These are phyloP conservation scores for Phthorimaea operculella DNA, from an alignment of 1,140 invertebrate genomes.

Conservation along the genomic window DNA sequence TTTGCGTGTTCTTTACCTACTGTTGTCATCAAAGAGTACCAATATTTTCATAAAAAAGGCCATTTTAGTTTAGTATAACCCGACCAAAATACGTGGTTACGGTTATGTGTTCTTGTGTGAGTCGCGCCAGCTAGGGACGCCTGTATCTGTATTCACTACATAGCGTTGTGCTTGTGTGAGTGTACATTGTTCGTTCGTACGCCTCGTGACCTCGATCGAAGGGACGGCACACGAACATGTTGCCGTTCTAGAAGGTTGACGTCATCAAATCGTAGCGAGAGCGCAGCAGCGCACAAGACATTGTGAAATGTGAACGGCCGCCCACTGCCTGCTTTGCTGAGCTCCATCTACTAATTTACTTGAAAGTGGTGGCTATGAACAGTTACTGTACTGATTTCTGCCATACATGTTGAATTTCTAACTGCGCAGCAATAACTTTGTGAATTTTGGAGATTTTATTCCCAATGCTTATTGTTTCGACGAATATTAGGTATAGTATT, in stretches of 20 bases:
- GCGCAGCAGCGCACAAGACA: conserved; percentile 50
- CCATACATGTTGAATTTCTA: conserved; percentile 57
- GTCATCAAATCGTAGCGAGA: conserved; percentile 57
- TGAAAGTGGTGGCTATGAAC: conserved; percentile 63
- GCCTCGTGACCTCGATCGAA: conserved; percentile 58
- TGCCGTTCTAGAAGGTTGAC: conserved; percentile 62
- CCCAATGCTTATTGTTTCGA: conserved; percentile 59
- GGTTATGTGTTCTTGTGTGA: conserved; percentile 27
- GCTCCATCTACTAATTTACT: conserved; percentile 47
- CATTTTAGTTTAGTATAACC: neutral
- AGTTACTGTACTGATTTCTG: conserved; percentile 59
- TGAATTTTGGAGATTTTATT: conserved; percentile 53
- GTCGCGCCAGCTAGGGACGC: neutral
- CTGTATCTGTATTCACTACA: neutral
- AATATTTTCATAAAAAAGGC: no score
- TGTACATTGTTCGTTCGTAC: conserved; percentile 35
- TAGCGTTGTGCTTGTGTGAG: conserved; percentile 48
- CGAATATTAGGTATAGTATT: conserved; percentile 66
- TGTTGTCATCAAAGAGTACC: no score
- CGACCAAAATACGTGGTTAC: conserved; percentile 13
- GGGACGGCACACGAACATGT: conserved; percentile 51
- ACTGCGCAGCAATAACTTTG: conserved; percentile 47
- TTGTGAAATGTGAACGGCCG: conserved; percentile 67
- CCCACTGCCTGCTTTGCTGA: conserved; percentile 53
- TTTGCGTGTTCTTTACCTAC: no score